Percentiles rank a stretch among this genome's conserved stretches.
Evolutionary conservation across 2,888 invertebrate genomes (phyloP).

Genomic region (Nebria brevicollis): DNA sequence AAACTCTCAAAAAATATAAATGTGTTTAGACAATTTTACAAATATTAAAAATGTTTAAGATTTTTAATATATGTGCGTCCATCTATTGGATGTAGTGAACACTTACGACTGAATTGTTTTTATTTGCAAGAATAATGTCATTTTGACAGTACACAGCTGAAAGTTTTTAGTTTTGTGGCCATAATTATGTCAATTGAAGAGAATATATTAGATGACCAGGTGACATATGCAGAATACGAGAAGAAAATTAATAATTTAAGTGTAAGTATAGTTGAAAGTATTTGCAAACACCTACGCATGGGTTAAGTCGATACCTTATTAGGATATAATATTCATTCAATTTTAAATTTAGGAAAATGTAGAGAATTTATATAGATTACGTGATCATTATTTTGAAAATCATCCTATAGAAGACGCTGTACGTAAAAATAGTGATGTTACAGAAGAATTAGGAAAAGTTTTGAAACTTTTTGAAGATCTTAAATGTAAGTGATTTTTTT

Average conservation of each 20-base stretch:
- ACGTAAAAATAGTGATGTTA: constrained; percentile 73
- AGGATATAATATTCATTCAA: constrained; percentile 31
- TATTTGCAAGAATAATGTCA: constrained; percentile 46
- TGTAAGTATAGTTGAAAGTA: constrained; percentile 27
- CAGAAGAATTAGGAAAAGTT: constrained; percentile 70
- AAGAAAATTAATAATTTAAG: constrained; percentile 39
- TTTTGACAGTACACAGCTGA: constrained; percentile 34
- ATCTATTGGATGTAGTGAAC: constrained; percentile 13
- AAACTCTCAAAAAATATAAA: too few species aligned
- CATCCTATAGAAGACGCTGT: constrained; percentile 75
- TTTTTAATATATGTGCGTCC: not conserved
- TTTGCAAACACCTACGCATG: constrained; percentile 34
- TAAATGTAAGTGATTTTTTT: constrained; percentile 66
- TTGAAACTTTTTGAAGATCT: constrained; percentile 72
- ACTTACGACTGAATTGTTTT: constrained; percentile 28
- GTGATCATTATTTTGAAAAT: constrained; percentile 83
- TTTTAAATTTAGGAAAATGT: constrained; percentile 71
- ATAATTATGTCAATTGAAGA: constrained; percentile 43
- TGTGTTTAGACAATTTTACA: not conserved
- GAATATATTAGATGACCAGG: constrained; percentile 28
- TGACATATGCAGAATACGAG: constrained; percentile 40
- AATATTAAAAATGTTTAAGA: too few species aligned
- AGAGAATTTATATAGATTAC: constrained; percentile 72
- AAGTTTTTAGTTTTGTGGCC: constrained; percentile 19
- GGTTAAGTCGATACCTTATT: constrained; percentile 37